A percentile compares a stretch with the other conserved stretches of the same genome.
Evolutionary conservation across 2,113 vertebrate genomes (phyloP).

Genomic region (Xiphorhynchus elegans): DNA sequence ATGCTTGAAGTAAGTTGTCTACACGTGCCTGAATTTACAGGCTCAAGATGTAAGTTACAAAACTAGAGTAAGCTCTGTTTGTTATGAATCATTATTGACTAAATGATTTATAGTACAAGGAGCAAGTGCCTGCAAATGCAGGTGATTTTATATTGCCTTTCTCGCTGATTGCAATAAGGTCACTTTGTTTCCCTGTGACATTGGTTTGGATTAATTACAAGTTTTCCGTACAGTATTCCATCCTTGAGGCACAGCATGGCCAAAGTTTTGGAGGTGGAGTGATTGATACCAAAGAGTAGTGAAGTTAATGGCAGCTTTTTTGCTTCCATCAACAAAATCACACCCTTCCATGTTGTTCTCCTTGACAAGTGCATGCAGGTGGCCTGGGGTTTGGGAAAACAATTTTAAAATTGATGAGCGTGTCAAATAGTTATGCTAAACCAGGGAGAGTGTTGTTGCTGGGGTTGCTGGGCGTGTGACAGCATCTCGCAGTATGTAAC

Average conservation of each 20-base stretch:
- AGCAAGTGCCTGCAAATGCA: neutral
- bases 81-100: constrained; percentile 15
- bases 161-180: neutral
- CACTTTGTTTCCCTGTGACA: neutral
- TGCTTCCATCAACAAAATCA: neutral
- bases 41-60: neutral
- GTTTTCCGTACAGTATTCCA: neutral
- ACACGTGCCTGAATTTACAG: neutral
- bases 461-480: neutral
- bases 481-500: neutral
- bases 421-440: neutral
- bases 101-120: neutral
- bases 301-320: neutral
- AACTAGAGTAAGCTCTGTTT: neutral
- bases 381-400: neutral
- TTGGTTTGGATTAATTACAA: constrained; percentile 27
- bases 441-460: fast-evolving
- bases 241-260: neutral
- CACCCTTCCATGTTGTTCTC: neutral
- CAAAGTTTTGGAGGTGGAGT: neutral
- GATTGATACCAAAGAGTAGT: neutral
- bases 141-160: neutral
- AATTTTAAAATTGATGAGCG: neutral
- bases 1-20: neutral
- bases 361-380: neutral